Conservation (phyloP, 2,888 invertebrate genomes). For the Eretmocerus hayati region DNA sequence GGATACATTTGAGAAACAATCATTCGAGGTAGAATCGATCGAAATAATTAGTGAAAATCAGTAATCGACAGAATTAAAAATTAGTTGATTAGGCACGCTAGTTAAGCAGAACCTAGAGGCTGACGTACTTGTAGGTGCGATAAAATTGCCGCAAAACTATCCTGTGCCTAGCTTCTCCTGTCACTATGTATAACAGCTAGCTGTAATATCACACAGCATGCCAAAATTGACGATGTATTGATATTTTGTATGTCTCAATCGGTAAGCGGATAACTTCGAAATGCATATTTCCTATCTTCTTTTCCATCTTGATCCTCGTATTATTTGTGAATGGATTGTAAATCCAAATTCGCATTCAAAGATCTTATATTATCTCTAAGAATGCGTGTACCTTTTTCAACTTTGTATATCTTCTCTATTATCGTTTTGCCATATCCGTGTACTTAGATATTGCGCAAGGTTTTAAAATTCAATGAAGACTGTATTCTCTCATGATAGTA, state of each 20-base stretch:
- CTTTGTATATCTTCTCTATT: not conserved
- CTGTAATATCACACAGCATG: constrained; percentile 46
- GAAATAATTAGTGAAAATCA: too few relatives aligned
- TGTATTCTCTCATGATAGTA: too few relatives aligned
- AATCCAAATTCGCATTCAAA: not conserved
- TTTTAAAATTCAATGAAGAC: too few relatives aligned
- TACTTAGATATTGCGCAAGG: constrained; percentile 13
- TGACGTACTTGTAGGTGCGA: constrained; percentile 35
- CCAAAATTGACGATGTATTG: constrained; percentile 25
- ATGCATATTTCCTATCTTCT: constrained; percentile 13
- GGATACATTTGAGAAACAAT: too few relatives aligned
- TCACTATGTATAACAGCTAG: constrained; percentile 48
- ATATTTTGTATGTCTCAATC: constrained; percentile 1
- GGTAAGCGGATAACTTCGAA: constrained; percentile 9
- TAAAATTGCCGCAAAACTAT: constrained; percentile 42
- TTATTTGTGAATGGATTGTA: constrained; percentile 2
- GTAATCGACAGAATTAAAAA: not conserved
- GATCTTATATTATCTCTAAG: not conserved
- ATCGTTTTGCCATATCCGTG: constrained; percentile 1
- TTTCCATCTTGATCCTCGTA: constrained; percentile 16
- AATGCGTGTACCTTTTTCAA: not conserved
- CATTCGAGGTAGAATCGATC: too few relatives aligned
- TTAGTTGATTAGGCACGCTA: constrained; percentile 24
- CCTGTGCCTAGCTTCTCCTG: constrained; percentile 49
- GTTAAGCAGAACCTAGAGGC: constrained; percentile 23